Evolutionary conservation across 2,797 vertebrate genomes (phyloP).

Genomic region (Scolopax rusticola): DNA sequence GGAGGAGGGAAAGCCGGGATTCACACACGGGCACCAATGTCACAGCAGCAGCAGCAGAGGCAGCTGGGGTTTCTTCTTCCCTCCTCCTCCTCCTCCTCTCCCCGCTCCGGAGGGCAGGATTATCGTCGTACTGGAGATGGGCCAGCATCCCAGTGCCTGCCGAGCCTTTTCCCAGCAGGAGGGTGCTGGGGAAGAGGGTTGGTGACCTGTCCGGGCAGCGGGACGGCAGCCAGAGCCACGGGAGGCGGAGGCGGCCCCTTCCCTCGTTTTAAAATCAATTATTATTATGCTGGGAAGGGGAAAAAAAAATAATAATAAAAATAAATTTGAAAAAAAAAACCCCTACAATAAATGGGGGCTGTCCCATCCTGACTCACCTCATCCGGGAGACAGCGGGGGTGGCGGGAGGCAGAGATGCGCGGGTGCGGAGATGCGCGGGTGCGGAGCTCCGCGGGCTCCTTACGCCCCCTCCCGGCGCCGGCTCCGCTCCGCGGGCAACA

Average conservation of each 20-base stretch:
- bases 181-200: neutral
- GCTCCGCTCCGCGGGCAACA: neutral
- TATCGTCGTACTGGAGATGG: neutral
- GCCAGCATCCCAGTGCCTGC: neutral
- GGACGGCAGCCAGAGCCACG: neutral
- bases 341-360: accelerated
- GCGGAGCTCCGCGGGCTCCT: neutral
- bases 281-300: neutral
- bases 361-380: neutral
- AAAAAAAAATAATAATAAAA: too few species aligned
- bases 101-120: accelerated
- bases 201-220: neutral
- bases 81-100: neutral
- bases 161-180: neutral
- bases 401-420: neutral
- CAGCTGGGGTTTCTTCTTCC: neutral
- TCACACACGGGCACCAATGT: neutral
- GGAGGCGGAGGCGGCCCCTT: accelerated
- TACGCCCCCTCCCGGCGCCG: neutral
- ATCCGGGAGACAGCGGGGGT: neutral
- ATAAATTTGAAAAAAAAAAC: too few species aligned
- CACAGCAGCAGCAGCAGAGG: neutral
- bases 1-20: neutral
- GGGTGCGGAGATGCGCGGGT: neutral
- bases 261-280: accelerated